Evolutionary conservation across 2,888 invertebrate genomes (phyloP).

Genomic region (Helobdella robusta): DNA sequence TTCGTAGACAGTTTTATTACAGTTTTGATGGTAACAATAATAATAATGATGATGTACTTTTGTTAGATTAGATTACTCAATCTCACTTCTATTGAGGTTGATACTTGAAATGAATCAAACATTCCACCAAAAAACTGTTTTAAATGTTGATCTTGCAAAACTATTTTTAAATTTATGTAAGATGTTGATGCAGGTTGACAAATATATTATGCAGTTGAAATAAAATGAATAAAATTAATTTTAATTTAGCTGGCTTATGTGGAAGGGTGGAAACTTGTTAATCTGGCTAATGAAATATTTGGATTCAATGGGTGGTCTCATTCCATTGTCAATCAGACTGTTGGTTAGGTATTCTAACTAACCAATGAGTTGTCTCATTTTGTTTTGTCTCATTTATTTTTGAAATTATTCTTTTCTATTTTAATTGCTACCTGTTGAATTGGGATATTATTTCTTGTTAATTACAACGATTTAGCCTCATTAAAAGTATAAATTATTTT

Average conservation of each 20-base stretch:
- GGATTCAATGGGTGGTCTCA: slow-evolving; percentile 52
- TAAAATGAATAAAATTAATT: neutral
- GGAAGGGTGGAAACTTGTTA: slow-evolving; percentile 49
- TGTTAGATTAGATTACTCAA: too few relatives aligned
- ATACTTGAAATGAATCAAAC: too few relatives aligned
- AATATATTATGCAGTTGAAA: neutral
- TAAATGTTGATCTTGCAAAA: neutral
- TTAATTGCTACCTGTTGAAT: too few relatives aligned
- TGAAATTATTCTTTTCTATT: neutral
- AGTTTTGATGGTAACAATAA: too few relatives aligned
- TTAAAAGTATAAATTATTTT: too few relatives aligned
- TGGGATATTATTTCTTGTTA: too few relatives aligned
- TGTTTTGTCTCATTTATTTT: neutral
- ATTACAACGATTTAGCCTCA: too few relatives aligned
- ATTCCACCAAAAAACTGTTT: neutral
- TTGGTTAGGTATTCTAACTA: slow-evolving; percentile 40
- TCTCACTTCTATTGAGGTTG: too few relatives aligned
- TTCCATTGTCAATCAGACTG: slow-evolving; percentile 48
- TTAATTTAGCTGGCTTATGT: slow-evolving; percentile 47
- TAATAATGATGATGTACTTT: too few relatives aligned
- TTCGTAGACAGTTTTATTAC: too few relatives aligned
- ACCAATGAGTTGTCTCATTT: too few relatives aligned
- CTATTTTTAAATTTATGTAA: neutral
- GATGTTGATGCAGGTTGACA: neutral
- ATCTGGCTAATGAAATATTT: slow-evolving; percentile 50